Conservation (phyloP, 2,113 vertebrate genomes). For the Marcusenius ussheri region DNA sequence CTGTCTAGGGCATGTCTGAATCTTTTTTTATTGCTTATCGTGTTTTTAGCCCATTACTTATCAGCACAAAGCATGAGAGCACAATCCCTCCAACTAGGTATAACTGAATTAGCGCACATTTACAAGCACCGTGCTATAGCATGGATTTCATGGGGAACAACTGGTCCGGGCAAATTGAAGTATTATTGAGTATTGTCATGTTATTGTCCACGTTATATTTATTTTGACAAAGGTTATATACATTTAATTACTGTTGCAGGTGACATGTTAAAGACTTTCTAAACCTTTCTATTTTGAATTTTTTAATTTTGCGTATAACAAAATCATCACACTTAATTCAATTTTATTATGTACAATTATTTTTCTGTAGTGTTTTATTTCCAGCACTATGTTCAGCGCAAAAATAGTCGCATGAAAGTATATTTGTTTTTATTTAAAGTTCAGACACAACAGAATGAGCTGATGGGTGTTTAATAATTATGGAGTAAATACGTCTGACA, state of each 20-base stretch:
- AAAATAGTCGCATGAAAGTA: not conserved
- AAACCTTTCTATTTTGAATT: not conserved
- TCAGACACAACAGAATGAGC: not conserved
- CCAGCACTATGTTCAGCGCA: not conserved
- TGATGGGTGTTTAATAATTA: constrained; percentile 4
- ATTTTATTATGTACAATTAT: not conserved
- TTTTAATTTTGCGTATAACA: not conserved
- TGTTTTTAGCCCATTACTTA: constrained; percentile 11
- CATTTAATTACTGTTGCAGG: not conserved
- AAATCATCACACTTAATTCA: not conserved
- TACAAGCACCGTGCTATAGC: not conserved
- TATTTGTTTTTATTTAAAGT: constrained; percentile 2
- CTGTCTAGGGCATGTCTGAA: constrained; percentile 20
- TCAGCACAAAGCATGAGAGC: not conserved
- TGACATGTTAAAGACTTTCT: not conserved
- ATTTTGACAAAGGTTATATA: not conserved
- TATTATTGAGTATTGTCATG: not conserved
- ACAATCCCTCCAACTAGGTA: not conserved
- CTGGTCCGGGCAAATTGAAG: not conserved
- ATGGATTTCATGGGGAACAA: not conserved
- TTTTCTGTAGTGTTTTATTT: not conserved
- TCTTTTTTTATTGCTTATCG: not conserved
- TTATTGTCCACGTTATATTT: not conserved
- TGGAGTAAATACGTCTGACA: constrained; percentile 52
- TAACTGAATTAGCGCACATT: not conserved